Evolutionary conservation across 2,797 vertebrate species (phyloP).

Genomic region (Spinus pinus): DNA sequence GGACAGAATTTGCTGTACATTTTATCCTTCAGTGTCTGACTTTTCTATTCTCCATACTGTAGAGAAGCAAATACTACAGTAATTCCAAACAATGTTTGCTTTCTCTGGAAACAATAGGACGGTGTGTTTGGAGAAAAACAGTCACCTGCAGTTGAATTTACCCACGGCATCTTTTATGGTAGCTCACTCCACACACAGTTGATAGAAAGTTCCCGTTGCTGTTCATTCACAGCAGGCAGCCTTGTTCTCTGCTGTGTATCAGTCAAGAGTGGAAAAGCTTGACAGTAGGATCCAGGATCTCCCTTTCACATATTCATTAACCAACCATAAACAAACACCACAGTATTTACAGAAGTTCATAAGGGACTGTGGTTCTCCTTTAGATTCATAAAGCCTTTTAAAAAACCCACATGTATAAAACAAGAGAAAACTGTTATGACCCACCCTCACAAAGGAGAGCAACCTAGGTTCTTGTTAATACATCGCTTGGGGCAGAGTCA

Average conservation of each 20-base stretch:
- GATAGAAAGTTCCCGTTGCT: background rate
- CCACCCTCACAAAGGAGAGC: background rate
- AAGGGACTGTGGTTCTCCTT: background rate
- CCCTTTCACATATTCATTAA: background rate
- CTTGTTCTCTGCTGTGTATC: background rate
- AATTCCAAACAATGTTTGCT: background rate
- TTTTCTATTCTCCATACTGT: background rate
- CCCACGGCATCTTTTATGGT: background rate
- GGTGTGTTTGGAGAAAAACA: background rate
- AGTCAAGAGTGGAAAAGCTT: background rate
- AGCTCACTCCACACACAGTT: background rate
- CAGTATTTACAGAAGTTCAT: background rate
- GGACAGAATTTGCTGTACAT: background rate
- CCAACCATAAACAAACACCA: background rate
- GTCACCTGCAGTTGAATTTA: background rate
- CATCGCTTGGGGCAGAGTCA: background rate
- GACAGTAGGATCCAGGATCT: background rate
- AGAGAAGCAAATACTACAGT: background rate
- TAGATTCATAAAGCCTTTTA: background rate
- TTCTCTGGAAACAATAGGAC: background rate
- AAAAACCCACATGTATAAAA: background rate
- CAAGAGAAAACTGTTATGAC: background rate
- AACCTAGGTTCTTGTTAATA: background rate
- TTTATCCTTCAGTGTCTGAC: background rate
- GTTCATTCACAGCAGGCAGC: background rate